A percentile compares a stretch with the other conserved stretches of the same genome.
Conservation (phyloP, 2,888 invertebrate genomes). For the Crioceris asparagi region DNA sequence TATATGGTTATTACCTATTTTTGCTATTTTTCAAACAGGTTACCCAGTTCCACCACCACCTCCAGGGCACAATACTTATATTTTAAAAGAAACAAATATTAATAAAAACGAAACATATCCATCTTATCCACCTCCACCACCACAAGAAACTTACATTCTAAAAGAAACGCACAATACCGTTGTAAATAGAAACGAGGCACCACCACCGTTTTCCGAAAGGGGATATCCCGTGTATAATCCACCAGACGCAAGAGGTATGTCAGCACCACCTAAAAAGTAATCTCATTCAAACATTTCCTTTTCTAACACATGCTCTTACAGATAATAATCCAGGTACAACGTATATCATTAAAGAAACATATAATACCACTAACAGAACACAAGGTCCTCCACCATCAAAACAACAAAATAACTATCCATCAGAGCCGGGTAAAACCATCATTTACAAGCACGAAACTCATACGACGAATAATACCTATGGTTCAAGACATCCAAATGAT, state of each 20-base stretch:
- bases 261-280: no score
- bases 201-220: conserved; percentile 20
- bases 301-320: neutral
- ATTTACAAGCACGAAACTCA: conserved; percentile 29
- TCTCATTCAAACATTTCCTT: neutral
- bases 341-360: conserved; percentile 28
- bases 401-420: conserved; percentile 29
- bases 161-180: conserved; percentile 21
- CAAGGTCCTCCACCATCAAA: conserved; percentile 14
- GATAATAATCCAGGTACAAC: conserved; percentile 14
- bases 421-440: conserved; percentile 25
- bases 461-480: conserved; percentile 24
- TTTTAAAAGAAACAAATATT: conserved; percentile 21
- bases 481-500: conserved; percentile 15
- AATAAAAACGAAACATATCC: conserved; percentile 13
- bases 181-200: conserved; percentile 14
- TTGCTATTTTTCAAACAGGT: no score
- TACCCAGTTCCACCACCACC: conserved; percentile 23
- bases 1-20: no score
- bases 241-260: conserved; percentile 16
- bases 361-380: conserved; percentile 22
- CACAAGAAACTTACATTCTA: conserved; percentile 26
- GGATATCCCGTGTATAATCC: conserved; percentile 25
- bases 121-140: conserved; percentile 20
- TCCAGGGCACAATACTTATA: conserved; percentile 27